These are phyloP conservation scores for Thamnaconus septentrionalis DNA, from an alignment of 2,113 vertebrate genomes.

Conservation along the genomic window DNA sequence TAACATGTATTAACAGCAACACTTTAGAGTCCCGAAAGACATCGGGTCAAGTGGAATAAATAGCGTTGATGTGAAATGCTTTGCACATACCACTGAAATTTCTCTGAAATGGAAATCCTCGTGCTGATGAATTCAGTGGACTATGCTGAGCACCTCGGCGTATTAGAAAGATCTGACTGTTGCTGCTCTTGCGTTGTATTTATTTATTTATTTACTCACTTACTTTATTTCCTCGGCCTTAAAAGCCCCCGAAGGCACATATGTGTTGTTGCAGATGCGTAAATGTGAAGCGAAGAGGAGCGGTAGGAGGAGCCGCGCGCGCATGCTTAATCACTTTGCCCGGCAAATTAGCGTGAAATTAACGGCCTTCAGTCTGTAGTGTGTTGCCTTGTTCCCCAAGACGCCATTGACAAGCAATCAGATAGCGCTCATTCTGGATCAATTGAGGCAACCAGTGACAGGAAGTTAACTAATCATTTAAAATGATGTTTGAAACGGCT, in stretches of 20 bases:
- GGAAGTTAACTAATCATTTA: slow-evolving; percentile 1
- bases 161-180: background rate
- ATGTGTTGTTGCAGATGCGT: background rate
- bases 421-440: background rate
- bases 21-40: too few relatives aligned
- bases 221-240: background rate
- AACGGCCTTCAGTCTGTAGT: background rate
- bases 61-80: too few relatives aligned
- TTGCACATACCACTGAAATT: too few relatives aligned
- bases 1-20: background rate
- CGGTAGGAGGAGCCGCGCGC: background rate
- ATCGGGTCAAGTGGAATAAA: too few relatives aligned
- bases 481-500: background rate
- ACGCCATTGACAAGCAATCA: background rate
- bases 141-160: background rate
- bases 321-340: background rate
- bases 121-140: background rate
- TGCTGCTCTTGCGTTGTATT: background rate
- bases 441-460: background rate
- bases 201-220: background rate
- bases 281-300: background rate
- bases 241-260: slow-evolving; percentile 1
- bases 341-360: background rate
- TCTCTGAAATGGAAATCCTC: too few relatives aligned
- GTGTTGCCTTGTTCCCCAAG: background rate